These are phyloP conservation scores for Theonella swinhoei DNA, from an alignment of 37 sponge, comb jelly and placozoan genomes.

Conservation along the genomic window DNA sequence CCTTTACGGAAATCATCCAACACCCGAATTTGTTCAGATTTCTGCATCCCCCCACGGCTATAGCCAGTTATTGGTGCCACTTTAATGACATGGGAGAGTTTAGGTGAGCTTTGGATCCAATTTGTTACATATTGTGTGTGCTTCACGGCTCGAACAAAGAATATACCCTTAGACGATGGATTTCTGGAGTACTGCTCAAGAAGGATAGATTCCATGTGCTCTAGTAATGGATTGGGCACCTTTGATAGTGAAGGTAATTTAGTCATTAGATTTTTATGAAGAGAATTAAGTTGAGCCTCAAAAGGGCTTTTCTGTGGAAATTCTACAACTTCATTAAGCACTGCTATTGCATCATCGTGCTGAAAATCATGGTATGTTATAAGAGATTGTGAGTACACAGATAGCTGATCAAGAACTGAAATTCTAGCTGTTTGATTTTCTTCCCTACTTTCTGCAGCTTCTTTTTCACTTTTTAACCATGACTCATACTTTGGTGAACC, in stretches of 20 bases:
- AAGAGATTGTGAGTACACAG: constrained; percentile 18
- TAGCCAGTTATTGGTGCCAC: not conserved
- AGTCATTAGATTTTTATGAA: not conserved
- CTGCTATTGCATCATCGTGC: constrained; percentile 43
- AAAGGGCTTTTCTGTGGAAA: not conserved
- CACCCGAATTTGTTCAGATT: constrained; percentile 47
- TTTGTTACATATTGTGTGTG: constrained; percentile 40
- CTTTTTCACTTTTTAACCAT: constrained; percentile 24
- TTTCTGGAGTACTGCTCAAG: not conserved
- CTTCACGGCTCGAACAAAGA: constrained; percentile 59
- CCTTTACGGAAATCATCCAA: constrained; percentile 49
- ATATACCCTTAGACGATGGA: constrained; percentile 29
- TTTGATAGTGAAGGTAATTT: not conserved
- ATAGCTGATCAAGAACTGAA: constrained; percentile 15
- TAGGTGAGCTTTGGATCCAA: constrained; percentile 37
- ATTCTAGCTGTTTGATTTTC: constrained; percentile 12
- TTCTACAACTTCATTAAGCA: constrained; percentile 11
- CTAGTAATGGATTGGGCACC: constrained; percentile 60
- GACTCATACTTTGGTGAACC: constrained; percentile 7
- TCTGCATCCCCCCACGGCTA: constrained; percentile 37
- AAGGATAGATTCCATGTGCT: constrained; percentile 17
- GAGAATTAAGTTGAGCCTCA: not conserved
- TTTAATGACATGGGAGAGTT: not conserved
- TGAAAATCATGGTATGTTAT: constrained; percentile 49
- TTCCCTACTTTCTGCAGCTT: constrained; percentile 7